Percentiles rank a stretch among this genome's conserved stretches.
These are phyloP conservation scores for Lophotis ruficrista DNA, from an alignment of 2,113 vertebrate genomes.

Conservation along the genomic window DNA sequence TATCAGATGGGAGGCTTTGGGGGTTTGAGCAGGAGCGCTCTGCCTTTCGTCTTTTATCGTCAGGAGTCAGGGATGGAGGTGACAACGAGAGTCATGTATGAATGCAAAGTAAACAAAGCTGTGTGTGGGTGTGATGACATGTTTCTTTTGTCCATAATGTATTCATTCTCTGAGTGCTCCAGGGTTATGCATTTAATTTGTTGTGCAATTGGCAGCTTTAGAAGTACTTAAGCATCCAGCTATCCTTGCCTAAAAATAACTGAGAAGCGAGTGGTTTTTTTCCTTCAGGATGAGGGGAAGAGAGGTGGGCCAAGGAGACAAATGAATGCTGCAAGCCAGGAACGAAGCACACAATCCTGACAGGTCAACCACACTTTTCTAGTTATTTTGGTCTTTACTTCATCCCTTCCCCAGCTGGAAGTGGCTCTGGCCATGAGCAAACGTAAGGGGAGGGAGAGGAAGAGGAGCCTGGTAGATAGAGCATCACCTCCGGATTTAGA, in stretches of 20 bases:
- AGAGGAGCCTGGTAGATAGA: neutral
- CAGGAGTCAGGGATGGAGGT: slow-evolving; percentile 37
- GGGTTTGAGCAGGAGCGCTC: slow-evolving; percentile 20
- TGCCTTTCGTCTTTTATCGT: slow-evolving; percentile 63
- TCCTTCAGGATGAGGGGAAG: neutral
- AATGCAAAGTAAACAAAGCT: slow-evolving; percentile 61
- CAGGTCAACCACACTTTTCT: neutral
- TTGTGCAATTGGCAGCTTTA: slow-evolving; percentile 60
- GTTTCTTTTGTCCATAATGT: slow-evolving; percentile 64
- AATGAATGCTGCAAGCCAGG: neutral
- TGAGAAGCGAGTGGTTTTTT: neutral
- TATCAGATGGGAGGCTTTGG: slow-evolving; percentile 58
- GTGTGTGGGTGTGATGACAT: slow-evolving; percentile 57
- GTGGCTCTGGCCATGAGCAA: neutral
- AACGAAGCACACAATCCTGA: neutral
- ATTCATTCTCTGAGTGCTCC: slow-evolving; percentile 60
- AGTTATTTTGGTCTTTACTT: neutral
- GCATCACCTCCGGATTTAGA: neutral
- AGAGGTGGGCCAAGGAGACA: neutral
- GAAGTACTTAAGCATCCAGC: slow-evolving; percentile 23
- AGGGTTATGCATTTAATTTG: slow-evolving; percentile 68
- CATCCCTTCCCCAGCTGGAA: neutral
- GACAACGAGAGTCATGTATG: slow-evolving; percentile 45
- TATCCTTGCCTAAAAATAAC: slow-evolving; percentile 49
- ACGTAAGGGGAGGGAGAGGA: neutral